A percentile compares a stretch with the other conserved stretches of the same genome.
These are phyloP conservation scores for Trisateles emortualis DNA, from an alignment of 2,888 invertebrate species.

Conservation along the genomic window DNA sequence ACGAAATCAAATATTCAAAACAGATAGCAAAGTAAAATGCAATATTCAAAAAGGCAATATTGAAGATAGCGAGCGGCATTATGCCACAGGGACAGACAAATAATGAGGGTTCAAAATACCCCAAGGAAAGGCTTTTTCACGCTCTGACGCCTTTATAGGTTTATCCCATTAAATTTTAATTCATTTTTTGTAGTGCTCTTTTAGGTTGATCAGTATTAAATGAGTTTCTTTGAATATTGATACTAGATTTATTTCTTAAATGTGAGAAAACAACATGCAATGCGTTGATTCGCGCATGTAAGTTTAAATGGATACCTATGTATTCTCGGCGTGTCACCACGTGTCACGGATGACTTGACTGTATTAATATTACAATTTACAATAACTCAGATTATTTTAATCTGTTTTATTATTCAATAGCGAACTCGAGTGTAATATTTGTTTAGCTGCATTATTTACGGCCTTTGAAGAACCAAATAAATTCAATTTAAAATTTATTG, in stretches of 20 bases:
- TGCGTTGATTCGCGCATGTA: constrained; percentile 10
- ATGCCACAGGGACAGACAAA: constrained; percentile 58
- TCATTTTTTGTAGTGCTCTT: constrained; percentile 45
- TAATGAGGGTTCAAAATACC: constrained; percentile 64
- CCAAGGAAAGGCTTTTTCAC: constrained; percentile 60
- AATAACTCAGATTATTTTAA: constrained; percentile 4
- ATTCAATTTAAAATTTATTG: constrained; percentile 1
- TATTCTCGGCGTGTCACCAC: constrained; percentile 20
- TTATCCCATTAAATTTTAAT: constrained; percentile 71
- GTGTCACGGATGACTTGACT: constrained; percentile 21
- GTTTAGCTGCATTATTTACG: constrained; percentile 3
- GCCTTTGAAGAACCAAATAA: constrained; percentile 4
- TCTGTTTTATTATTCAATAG: constrained; percentile 18
- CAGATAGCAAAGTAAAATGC: constrained; percentile 55
- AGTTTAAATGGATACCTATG: constrained; percentile 19
- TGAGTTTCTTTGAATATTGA: constrained; percentile 18
- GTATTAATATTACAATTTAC: constrained; percentile 7
- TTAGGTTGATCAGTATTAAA: constrained; percentile 20
- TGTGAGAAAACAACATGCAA: not conserved
- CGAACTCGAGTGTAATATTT: constrained; percentile 8
- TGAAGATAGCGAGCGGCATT: constrained; percentile 56
- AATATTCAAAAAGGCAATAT: constrained; percentile 59
- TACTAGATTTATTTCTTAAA: not conserved
- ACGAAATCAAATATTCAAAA: constrained; percentile 60
- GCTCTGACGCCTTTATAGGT: constrained; percentile 59